Percentiles rank a stretch among this genome's conserved stretches.
Conservation (phyloP, 2,888 invertebrate genomes). For the Eupithecia insigniata region DNA sequence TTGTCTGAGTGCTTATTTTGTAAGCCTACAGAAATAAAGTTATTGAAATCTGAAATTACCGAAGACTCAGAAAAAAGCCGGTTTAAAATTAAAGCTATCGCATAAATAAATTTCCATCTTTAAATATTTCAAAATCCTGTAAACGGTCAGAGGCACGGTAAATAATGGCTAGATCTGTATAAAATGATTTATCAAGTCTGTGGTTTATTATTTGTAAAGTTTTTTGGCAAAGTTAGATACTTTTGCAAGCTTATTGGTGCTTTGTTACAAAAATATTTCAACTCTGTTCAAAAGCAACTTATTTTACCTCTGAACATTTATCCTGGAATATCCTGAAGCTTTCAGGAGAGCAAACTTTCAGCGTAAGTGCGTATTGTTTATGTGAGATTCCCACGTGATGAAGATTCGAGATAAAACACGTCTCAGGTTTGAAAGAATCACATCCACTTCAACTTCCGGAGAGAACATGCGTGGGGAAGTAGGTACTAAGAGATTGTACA, state of each 20-base stretch:
- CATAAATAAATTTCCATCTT: not conserved
- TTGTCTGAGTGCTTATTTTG: too few species aligned
- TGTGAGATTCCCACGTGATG: constrained; percentile 27
- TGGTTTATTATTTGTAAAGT: constrained; percentile 21
- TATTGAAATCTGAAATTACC: too few species aligned
- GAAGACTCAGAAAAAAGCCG: not conserved
- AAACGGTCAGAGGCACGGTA: constrained; percentile 2
- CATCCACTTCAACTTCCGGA: constrained; percentile 18
- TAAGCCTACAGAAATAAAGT: too few species aligned
- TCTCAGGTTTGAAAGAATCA: constrained; percentile 16
- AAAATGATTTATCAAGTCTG: constrained; percentile 10
- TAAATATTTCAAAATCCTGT: not conserved
- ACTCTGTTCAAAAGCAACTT: not conserved
- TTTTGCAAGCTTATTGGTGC: constrained; percentile 7
- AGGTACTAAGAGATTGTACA: not conserved
- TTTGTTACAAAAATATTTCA: constrained; percentile 5
- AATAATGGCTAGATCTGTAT: not conserved
- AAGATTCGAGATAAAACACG: constrained; percentile 28
- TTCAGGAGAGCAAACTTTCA: constrained; percentile 11
- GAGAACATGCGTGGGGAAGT: not conserved
- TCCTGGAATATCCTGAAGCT: not conserved
- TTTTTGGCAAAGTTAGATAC: constrained; percentile 2
- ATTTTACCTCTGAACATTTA: constrained; percentile 6
- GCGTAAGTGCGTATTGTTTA: constrained; percentile 28
- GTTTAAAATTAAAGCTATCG: not conserved